Evolutionary conservation across 2,888 invertebrate species (phyloP), one percentile per base, ranked within the genome.

Genomic region (Eupithecia inturbata): DNA sequence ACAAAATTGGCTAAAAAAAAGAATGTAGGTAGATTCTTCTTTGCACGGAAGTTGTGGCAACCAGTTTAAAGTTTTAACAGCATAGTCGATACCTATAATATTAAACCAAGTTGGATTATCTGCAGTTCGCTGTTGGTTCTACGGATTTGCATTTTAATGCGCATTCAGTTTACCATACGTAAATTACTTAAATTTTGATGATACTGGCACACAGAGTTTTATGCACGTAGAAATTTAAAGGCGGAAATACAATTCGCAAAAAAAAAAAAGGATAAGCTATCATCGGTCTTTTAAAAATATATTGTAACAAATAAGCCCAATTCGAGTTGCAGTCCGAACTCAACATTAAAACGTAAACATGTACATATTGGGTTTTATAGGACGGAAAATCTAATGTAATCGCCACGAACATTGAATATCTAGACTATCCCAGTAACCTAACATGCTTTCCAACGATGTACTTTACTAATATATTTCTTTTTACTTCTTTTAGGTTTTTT

Each of bases 101-200:
- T 31, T 31, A 31, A 60, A 28, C 6, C 62, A 31, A 31, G 72
- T 74, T 71, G 73, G 73, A 79, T 78, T 74, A 78, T 77, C 78
- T 78, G 77, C 60, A 77, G 68, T 73, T 73, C 68, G 75, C 82
- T 79, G 80, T 77, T 78, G 79, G 83, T 33, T 79, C 80, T 85
- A 84, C 74, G 80, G 82, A 82, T 85, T 84, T 84, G 84, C 85
- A 85, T 85, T 74, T 73, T 67, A 63, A 63, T 63, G 33, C 4
- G 4, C 36, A 76, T 72, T 70, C 68, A 31, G 49, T 45, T 76
- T 64, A 62, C 36, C 71, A 72, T 72, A 62, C 69, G 60, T 69
- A 26, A 67, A 41, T 9, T 39, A 41, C n/a, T 28, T 41, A 41
- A 12, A 41, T 57, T 3, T 7, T 33, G 33, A 63, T 36, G 63